These are phyloP conservation scores for Xyrauchen texanus DNA, from an alignment of 2,113 vertebrate genomes.

Conservation along the genomic window DNA sequence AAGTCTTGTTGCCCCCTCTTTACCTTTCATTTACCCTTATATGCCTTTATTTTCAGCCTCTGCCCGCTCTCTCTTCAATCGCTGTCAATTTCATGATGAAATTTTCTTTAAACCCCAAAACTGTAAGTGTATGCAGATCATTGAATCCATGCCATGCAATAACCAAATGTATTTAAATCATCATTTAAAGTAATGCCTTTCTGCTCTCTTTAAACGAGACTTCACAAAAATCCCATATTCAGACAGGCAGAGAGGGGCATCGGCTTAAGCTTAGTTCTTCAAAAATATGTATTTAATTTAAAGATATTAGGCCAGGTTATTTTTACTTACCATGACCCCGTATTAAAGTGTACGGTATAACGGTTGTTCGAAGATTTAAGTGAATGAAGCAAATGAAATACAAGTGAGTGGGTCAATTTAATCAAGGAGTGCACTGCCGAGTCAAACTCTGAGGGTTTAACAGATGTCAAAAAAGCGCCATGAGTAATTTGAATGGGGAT, in stretches of 20 bases:
- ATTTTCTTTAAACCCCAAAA: slow-evolving; percentile 43
- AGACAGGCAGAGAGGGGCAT: slow-evolving; percentile 50
- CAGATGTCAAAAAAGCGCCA: slow-evolving; percentile 65
- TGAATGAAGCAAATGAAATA: slow-evolving; percentile 50
- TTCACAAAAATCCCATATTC: slow-evolving; percentile 46
- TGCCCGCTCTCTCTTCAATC: slow-evolving; percentile 2
- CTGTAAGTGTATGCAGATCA: slow-evolving; percentile 38
- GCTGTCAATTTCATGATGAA: slow-evolving; percentile 44
- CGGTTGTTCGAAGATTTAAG: slow-evolving; percentile 47
- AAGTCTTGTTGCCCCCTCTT: background rate
- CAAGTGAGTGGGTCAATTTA: slow-evolving; percentile 57
- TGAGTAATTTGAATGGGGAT: slow-evolving; percentile 79
- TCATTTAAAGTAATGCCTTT: slow-evolving; percentile 66
- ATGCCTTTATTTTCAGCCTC: background rate
- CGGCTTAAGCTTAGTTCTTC: slow-evolving; percentile 43
- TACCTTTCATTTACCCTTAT: background rate
- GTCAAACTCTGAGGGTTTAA: slow-evolving; percentile 60
- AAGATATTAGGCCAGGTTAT: slow-evolving; percentile 73
- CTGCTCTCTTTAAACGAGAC: slow-evolving; percentile 55
- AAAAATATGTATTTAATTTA: slow-evolving; percentile 77
- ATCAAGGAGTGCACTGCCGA: slow-evolving; percentile 59
- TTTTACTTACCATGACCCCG: slow-evolving; percentile 73
- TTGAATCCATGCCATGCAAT: slow-evolving; percentile 47
- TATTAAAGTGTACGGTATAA: slow-evolving; percentile 72
- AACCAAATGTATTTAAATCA: slow-evolving; percentile 52